These are phyloP conservation scores for Dascyllus trimaculatus DNA, from an alignment of 2,113 vertebrate genomes.

Conservation along the genomic window DNA sequence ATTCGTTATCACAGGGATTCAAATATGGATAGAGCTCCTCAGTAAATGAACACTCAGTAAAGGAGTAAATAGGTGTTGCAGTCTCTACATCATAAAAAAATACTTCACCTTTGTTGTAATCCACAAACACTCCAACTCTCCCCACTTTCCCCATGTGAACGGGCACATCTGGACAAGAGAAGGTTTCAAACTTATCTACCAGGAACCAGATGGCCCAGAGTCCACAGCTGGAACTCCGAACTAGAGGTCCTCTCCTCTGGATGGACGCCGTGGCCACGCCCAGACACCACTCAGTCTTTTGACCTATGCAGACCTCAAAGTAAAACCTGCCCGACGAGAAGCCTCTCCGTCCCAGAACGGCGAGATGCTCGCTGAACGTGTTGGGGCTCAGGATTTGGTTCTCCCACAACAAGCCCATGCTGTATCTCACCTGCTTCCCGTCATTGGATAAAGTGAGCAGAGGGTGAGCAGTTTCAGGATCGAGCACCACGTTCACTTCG, in stretches of 20 bases:
- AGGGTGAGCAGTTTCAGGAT: constrained; percentile 53
- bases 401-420: background rate
- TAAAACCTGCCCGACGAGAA: constrained; percentile 53
- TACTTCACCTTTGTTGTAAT: constrained; percentile 44
- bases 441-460: constrained; percentile 45
- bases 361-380: constrained; percentile 33
- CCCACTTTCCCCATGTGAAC: constrained; percentile 48
- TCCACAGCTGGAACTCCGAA: background rate
- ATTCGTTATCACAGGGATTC: constrained; percentile 71
- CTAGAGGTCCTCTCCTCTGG: background rate
- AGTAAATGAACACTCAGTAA: constrained; percentile 33
- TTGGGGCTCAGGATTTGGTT: background rate
- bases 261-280: constrained; percentile 56
- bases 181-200: constrained; percentile 44
- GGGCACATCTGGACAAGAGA: background rate
- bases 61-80: constrained; percentile 41
- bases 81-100: constrained; percentile 56
- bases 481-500: constrained; percentile 34
- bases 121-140: constrained; percentile 66
- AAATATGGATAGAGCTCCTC: constrained; percentile 67
- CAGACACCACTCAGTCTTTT: constrained; percentile 68
- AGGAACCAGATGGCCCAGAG: constrained; percentile 70
- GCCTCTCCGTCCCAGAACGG: constrained; percentile 55
- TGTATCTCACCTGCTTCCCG: constrained; percentile 51
- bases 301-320: constrained; percentile 66